Evolutionary conservation across 2,888 invertebrate genomes (phyloP).

Genomic region (Eretmocerus hayati): DNA sequence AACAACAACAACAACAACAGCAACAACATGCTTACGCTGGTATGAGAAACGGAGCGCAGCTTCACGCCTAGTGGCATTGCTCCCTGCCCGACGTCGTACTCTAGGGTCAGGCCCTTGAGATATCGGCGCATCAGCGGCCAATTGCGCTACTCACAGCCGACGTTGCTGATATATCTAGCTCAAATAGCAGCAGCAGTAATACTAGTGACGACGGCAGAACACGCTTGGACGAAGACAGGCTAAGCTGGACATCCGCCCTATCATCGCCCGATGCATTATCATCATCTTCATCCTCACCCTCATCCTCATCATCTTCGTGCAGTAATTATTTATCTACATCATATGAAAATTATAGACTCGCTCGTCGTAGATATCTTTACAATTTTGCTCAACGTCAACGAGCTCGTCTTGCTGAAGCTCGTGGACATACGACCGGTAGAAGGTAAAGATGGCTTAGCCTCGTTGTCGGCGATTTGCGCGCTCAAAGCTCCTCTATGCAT

Average conservation of each 20-base stretch:
- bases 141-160: neutral
- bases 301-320: constrained; percentile 1
- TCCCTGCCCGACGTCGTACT: constrained; percentile 66
- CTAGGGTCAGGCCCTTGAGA: constrained; percentile 38
- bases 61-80: constrained; percentile 61
- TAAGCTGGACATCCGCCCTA: neutral
- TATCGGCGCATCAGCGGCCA: neutral
- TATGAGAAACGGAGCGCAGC: constrained; percentile 42
- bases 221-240: neutral
- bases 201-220: neutral
- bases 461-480: too few species aligned
- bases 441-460: too few species aligned
- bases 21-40: constrained; percentile 36
- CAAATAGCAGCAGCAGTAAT: neutral
- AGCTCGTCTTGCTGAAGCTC: too few species aligned
- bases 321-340: neutral
- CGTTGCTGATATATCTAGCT: too few species aligned
- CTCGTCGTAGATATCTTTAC: too few species aligned
- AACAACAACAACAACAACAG: constrained; percentile 1
- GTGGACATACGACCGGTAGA: too few species aligned
- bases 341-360: too few species aligned
- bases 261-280: neutral
- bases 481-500: too few species aligned
- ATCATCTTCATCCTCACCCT: neutral
- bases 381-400: too few species aligned